phyloP scores from a whole-genome alignment of 2,888 invertebrate genomes.

The Hydrotaea diabolus region DNA sequence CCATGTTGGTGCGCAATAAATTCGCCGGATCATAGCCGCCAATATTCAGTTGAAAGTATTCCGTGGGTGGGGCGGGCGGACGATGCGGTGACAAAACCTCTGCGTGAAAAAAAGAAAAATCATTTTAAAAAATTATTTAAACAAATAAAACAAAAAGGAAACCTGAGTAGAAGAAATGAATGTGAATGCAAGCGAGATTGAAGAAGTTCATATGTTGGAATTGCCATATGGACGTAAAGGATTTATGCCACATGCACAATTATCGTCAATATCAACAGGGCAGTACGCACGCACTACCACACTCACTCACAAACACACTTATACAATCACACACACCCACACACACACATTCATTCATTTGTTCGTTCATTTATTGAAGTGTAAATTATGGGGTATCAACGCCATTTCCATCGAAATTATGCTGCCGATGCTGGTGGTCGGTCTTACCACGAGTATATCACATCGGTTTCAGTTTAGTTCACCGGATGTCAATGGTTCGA shows the following conservation, averaged over 20 bases:
- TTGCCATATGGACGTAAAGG: not conserved
- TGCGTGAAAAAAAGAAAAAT: slow-evolving; percentile 75
- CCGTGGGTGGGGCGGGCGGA: slow-evolving; percentile 93
- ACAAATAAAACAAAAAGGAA: not conserved
- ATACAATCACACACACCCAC: no score
- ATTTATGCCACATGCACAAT: no score
- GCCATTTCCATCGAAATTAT: slow-evolving; percentile 5
- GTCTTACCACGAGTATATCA: slow-evolving; percentile 3
- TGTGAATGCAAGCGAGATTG: slow-evolving; percentile 8
- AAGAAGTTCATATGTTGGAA: not conserved
- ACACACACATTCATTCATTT: no score
- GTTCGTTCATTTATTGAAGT: not conserved
- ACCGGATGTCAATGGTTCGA: slow-evolving; percentile 19
- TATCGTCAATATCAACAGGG: no score
- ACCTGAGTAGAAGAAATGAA: not conserved
- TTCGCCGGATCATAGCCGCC: slow-evolving; percentile 92
- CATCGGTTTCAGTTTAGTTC: slow-evolving; percentile 9
- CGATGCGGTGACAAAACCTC: slow-evolving; percentile 93
- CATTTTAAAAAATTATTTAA: no score
- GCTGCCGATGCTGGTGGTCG: slow-evolving; percentile 1
- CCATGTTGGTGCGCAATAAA: slow-evolving; percentile 83
- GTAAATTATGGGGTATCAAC: slow-evolving; percentile 21
- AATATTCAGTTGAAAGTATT: slow-evolving; percentile 93
- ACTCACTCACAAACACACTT: no score
- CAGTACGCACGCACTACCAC: no score